Evolutionary conservation across 1,140 invertebrate species (phyloP), one percentile per base, ranked within the genome.

Genomic region (Daktulosphaira vitifoliae): DNA sequence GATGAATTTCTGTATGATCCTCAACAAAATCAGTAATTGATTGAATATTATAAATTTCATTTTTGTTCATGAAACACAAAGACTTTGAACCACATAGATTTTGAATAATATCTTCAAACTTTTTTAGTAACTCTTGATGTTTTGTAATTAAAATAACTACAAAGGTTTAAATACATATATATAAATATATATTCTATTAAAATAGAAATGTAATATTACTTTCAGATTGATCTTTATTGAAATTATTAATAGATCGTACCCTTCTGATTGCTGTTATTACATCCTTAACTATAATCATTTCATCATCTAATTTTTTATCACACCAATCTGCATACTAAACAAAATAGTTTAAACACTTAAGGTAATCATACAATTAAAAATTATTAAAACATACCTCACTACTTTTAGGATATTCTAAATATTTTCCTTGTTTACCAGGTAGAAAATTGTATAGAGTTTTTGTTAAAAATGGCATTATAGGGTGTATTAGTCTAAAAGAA

Each of bases 391-490:
- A 38, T 48, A 68, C 67, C 18, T 65, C 38, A 20, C 20, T n/a
- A 9, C 23, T 8, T 23, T 65, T 33, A 18, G 67, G 67, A 59
- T 54, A 68, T 11, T 8, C 20, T 18, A 64, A 29, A 25, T 16
- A 22, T 18, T 18, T 29, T 22, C 49, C 33, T 26, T 37, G 23
- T 51, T 66, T 68, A n/a, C 56, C 56, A 37, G 89, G 85, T 68
- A 96, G 80, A 72, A 83, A 80, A 64, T 84, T 82, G 70, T 89
- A 93, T 23, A 99, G 76, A 77, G 97, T 91, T 70, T 96, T 88
- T 1, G 88, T 82, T 5, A 98, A 70, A 74, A 88, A 93, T 1
- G 96, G 91, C 83, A 96, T 94, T 69, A 97, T 84, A 2, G 95
- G 94, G 50, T 86, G 81, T 44, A 96, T 72, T 50, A 88, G 79